Percentiles rank a stretch among this genome's conserved stretches.
Conservation (phyloP, 2,888 invertebrate genomes). For the Linnaemya tessellans region DNA sequence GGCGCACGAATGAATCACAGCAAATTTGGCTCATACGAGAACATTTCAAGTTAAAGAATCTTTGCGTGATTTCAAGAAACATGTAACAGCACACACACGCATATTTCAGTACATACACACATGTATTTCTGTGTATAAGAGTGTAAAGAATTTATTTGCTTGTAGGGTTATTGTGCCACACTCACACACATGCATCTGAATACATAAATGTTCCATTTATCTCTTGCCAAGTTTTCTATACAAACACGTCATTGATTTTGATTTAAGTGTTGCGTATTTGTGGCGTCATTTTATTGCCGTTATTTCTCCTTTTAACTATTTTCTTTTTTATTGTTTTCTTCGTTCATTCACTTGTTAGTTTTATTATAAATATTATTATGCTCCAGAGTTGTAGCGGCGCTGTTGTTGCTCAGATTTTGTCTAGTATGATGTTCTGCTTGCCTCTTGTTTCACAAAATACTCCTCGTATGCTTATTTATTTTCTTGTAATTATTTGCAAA, state of each 20-base stretch:
- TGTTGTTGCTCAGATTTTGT: slow-evolving; percentile 12
- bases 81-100: not conserved
- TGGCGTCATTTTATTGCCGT: slow-evolving; percentile 64
- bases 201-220: slow-evolving; percentile 23
- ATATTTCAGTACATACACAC: not conserved
- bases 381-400: not conserved
- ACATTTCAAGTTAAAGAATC: not conserved
- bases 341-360: slow-evolving; percentile 38
- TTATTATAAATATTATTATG: not conserved
- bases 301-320: not conserved
- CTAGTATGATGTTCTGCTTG: slow-evolving; percentile 10
- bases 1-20: slow-evolving; percentile 24
- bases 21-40: slow-evolving; percentile 33
- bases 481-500: slow-evolving; percentile 62
- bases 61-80: slow-evolving; percentile 1
- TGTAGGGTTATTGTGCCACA: not conserved
- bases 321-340: slow-evolving; percentile 8
- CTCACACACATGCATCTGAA: not conserved
- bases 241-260: slow-evolving; percentile 69
- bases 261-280: slow-evolving; percentile 70
- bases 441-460: slow-evolving; percentile 10
- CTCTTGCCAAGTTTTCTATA: slow-evolving; percentile 58
- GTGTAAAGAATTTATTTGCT: not conserved
- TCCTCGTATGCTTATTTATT: slow-evolving; percentile 48
- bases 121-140: not conserved